Evolutionary conservation across 2,888 invertebrate genomes (phyloP), one percentile per base, ranked within the genome.

Genomic region (Nudaria mundana): DNA sequence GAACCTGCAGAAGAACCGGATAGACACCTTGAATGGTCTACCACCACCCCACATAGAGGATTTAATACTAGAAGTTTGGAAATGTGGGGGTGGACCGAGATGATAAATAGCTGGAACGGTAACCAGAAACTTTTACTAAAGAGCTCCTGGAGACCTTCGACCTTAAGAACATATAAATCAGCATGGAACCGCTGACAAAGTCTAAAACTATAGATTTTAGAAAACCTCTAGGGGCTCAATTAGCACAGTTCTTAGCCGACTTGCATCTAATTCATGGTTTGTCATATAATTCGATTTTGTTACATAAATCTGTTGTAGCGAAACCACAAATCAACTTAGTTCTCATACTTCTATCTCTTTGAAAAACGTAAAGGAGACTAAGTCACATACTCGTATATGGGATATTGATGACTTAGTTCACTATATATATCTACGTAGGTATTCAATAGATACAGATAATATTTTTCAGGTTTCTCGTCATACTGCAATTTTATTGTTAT

Each of bases 221-320:
- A 10, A 28, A 28, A 6, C 55, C 48, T 3, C 30, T 10, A 12
- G 52, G 48, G 50, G 43, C n/a, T n/a, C n/a, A n/a, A n/a, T n/a
- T n/a, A n/a, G n/a, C n/a, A n/a, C n/a, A n/a, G n/a, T n/a, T n/a
- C 35, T n/a, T n/a, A n/a, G n/a, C n/a, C n/a, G 48, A 48, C 11
- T 23, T 52, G 18, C 22, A 39, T 41, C n/a, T 48, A 23, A 24
- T 33, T 6, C 2, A 44, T 4, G 37, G 33, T 1, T 20, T 56
- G 3, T 33, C 46, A 0, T 50, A 43, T 7, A 46, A 36, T 16
- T 44, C 52, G 1, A 50, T 50, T 8, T 5, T 49, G 1, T 7
- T 56, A 2, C 40, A 55, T 5, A 55, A 55, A 26, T 55, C 51
- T 8, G 54, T 46, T 4, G 24, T 55, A 0, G 37, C 48, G 10